phyloP scores from a whole-genome alignment of 2,113 vertebrate genomes.

The Spermophilus dauricus region DNA sequence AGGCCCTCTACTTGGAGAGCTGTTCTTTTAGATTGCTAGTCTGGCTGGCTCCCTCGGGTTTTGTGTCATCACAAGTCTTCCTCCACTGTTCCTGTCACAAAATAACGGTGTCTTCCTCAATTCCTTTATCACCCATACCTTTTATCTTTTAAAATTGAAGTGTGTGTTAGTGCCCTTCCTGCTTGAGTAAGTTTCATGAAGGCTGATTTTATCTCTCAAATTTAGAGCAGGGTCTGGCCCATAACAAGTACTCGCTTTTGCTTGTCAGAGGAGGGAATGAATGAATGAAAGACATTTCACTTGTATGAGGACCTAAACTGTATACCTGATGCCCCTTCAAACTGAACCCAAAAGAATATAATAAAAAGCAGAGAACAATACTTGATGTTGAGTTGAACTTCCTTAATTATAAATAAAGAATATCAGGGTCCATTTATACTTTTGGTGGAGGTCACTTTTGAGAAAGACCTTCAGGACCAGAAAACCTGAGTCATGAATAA shows the following conservation, averaged over 20 bases:
- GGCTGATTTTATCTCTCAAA: neutral
- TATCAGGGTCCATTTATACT: neutral
- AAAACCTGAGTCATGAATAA: neutral
- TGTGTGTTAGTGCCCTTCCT: neutral
- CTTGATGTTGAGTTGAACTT: neutral
- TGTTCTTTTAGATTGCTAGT: neutral
- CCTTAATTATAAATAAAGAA: neutral
- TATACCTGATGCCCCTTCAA: neutral
- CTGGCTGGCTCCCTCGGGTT: neutral
- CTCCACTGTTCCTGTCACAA: neutral
- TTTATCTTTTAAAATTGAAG: neutral
- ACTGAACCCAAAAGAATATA: neutral
- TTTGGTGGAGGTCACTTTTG: neutral
- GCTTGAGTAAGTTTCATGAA: neutral
- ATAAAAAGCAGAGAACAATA: neutral
- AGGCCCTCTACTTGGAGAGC: neutral
- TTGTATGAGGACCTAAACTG: neutral
- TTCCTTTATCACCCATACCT: neutral
- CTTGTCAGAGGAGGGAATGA: neutral
- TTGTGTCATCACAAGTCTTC: neutral
- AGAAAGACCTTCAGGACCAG: neutral
- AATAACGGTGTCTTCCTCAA: neutral
- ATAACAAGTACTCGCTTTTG: neutral
- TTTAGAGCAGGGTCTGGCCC: neutral
- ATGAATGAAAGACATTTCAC: neutral